Conservation (phyloP, 2,113 vertebrate genomes). For the Setophaga coronata region DNA sequence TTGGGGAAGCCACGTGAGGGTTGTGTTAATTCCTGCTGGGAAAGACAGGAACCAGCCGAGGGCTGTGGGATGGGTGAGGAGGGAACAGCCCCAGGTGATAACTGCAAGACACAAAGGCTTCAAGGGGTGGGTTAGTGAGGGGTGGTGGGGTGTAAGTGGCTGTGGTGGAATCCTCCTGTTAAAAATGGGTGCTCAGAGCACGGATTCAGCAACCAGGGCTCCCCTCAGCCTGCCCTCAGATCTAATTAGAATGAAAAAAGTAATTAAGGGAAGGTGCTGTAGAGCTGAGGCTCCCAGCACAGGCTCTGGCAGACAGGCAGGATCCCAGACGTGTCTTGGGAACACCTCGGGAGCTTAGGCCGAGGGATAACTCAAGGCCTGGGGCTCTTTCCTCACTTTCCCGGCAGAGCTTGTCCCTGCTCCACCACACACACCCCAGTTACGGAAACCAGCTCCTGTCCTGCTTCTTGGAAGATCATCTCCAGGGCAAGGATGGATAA, state of each 20-base stretch:
- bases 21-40: conserved; percentile 46
- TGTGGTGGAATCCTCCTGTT: neutral
- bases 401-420: neutral
- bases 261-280: conserved; percentile 56
- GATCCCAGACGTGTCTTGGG: neutral
- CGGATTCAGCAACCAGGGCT: neutral
- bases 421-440: fast-evolving
- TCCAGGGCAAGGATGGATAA: neutral
- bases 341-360: neutral
- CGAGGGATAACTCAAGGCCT: neutral
- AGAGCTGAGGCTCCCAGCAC: conserved; percentile 2
- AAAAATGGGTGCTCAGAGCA: neutral
- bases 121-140: neutral
- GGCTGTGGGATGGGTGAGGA: neutral
- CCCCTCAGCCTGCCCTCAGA: neutral
- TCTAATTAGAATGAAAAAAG: conserved; percentile 20
- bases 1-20: conserved; percentile 7
- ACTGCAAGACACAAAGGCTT: neutral
- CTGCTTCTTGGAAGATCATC: neutral
- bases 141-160: neutral
- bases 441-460: fast-evolving
- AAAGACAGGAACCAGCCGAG: neutral
- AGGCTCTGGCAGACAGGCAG: neutral
- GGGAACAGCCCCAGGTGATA: neutral
- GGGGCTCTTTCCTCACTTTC: neutral